These are phyloP conservation scores for Cheilosia impressa DNA, from an alignment of 2,888 invertebrate genomes.

Conservation along the genomic window DNA sequence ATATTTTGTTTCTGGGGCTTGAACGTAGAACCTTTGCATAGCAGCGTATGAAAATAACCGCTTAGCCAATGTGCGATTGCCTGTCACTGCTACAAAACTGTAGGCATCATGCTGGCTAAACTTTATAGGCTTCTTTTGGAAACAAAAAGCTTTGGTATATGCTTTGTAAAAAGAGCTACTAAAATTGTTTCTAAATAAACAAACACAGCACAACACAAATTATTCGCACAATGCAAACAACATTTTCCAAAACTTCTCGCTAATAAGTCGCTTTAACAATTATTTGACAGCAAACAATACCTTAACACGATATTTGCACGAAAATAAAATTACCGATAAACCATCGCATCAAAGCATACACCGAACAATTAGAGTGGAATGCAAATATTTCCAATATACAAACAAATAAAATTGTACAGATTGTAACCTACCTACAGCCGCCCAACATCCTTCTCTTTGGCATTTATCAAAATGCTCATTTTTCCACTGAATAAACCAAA, in stretches of 20 bases:
- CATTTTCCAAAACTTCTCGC: background rate
- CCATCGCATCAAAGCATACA: background rate
- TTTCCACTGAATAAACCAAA: slow-evolving; percentile 45
- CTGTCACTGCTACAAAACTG: too few species aligned
- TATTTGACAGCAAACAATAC: slow-evolving; percentile 14
- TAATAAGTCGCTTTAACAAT: slow-evolving; percentile 8
- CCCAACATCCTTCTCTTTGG: background rate
- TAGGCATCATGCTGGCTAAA: too few species aligned
- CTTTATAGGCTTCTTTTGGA: too few species aligned
- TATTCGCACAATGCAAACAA: background rate
- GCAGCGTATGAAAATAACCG: too few species aligned
- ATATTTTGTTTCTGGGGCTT: too few species aligned
- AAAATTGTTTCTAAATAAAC: too few species aligned
- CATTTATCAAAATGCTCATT: slow-evolving; percentile 2
- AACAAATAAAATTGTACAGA: slow-evolving; percentile 15
- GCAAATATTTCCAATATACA: slow-evolving; percentile 36
- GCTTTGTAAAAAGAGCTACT: too few species aligned
- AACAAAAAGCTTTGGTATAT: too few species aligned
- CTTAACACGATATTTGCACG: slow-evolving; percentile 8
- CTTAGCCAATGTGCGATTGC: too few species aligned
- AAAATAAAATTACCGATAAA: slow-evolving; percentile 29
- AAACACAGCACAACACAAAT: too few species aligned
- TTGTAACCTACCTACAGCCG: background rate
- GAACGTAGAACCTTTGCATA: too few species aligned
- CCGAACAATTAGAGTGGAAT: slow-evolving; percentile 47